Evolutionary conservation across 2,113 vertebrate genomes (phyloP).

Genomic region (Solenodon paradoxus): DNA sequence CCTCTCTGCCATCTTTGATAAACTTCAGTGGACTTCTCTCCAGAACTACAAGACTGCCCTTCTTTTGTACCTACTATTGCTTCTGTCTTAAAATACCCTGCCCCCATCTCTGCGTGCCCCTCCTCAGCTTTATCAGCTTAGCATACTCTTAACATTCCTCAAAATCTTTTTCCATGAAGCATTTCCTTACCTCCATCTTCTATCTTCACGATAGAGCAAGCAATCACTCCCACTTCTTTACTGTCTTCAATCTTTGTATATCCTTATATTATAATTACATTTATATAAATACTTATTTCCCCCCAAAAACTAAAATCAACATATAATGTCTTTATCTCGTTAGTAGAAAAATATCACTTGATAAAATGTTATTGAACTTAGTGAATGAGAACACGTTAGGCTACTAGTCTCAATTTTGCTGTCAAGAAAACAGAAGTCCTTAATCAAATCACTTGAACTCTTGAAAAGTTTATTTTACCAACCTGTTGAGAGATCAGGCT

Average conservation of each 20-base stretch:
- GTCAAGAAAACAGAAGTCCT: neutral
- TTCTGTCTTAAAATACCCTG: neutral
- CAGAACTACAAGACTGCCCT: neutral
- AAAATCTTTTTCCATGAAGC: neutral
- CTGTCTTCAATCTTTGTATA: neutral
- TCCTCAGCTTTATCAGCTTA: neutral
- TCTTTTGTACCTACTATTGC: neutral
- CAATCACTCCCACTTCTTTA: neutral
- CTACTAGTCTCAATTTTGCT: neutral
- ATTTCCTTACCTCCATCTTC: neutral
- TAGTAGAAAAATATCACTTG: neutral
- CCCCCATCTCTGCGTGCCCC: no score
- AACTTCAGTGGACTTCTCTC: neutral
- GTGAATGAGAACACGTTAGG: neutral
- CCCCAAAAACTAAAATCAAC: neutral
- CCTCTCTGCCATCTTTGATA: neutral
- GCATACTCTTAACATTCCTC: neutral
- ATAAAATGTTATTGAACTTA: neutral
- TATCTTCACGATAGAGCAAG: neutral
- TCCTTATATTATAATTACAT: neutral
- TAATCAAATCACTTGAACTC: neutral
- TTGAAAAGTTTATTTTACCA: constrained; percentile 15
- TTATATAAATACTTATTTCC: neutral
- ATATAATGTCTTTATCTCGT: neutral
- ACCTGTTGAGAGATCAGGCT: neutral